Percentiles rank a stretch among this genome's conserved stretches.
These are phyloP conservation scores for Semotilus atromaculatus DNA, from an alignment of 2,797 vertebrate genomes.

Conservation along the genomic window DNA sequence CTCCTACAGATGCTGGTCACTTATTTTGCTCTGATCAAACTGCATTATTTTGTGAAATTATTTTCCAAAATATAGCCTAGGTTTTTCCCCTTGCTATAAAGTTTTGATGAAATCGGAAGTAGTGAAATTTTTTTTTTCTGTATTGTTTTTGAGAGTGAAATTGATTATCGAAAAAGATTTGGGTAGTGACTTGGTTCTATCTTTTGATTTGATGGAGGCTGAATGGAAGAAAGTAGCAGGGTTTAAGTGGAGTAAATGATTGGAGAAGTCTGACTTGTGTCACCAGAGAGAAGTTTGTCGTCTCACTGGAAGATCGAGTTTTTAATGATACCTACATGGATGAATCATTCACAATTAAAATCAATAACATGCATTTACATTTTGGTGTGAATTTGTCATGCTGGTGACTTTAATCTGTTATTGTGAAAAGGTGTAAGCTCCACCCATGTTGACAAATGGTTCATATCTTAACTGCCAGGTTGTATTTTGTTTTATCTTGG, in stretches of 20 bases:
- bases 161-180: too few relatives aligned
- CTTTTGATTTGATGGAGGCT: background rate
- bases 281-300: background rate
- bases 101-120: background rate
- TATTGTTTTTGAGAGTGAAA: background rate
- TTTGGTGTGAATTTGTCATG: background rate
- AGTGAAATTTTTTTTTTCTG: background rate
- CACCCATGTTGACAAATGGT: background rate
- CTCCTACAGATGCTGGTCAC: background rate
- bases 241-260: background rate
- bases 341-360: background rate
- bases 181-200: background rate
- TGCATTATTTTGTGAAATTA: background rate
- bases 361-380: background rate
- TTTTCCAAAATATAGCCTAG: background rate
- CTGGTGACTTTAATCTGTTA: background rate
- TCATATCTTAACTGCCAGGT: background rate
- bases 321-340: background rate
- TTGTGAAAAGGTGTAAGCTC: background rate
- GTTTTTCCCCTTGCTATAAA: background rate
- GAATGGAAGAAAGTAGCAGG: too few relatives aligned
- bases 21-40: background rate
- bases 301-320: background rate
- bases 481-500: background rate
- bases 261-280: background rate